Evolutionary conservation across 1,140 invertebrate genomes (phyloP).

Genomic region (Dryas iulia): DNA sequence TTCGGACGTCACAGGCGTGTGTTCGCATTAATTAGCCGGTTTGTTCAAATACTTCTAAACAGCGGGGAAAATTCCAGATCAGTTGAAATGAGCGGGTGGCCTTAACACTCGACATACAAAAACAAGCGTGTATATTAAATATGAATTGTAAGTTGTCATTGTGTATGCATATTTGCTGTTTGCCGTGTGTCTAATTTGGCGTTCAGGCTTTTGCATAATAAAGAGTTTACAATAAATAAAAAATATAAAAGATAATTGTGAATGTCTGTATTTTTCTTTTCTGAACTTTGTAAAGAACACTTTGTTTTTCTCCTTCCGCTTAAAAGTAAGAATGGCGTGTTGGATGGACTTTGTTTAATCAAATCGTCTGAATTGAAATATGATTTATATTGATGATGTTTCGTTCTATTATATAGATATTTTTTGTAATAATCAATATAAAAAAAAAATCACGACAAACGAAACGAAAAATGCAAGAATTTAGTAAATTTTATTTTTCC

Average conservation of each 20-base stretch:
- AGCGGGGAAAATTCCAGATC: conserved; percentile 54
- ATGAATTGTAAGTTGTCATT: conserved; percentile 21
- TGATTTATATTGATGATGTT: too few relatives aligned
- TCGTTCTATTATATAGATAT: too few relatives aligned
- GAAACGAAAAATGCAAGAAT: not conserved
- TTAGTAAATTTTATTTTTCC: too few relatives aligned
- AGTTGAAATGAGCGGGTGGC: conserved; percentile 43
- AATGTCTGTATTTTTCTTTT: not conserved
- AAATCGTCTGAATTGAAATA: too few relatives aligned
- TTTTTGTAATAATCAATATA: too few relatives aligned
- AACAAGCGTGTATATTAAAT: conserved; percentile 27
- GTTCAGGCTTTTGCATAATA: not conserved
- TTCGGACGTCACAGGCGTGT: conserved; percentile 48
- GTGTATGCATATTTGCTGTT: conserved; percentile 22
- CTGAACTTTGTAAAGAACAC: too few relatives aligned
- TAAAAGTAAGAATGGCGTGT: too few relatives aligned
- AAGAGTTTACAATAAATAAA: not conserved
- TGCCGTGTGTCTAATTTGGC: not conserved
- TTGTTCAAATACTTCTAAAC: conserved; percentile 43
- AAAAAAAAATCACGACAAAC: too few relatives aligned
- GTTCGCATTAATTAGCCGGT: conserved; percentile 64
- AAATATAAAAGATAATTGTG: not conserved
- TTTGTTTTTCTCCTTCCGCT: too few relatives aligned
- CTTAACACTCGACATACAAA: conserved; percentile 43
- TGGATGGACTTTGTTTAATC: too few relatives aligned